These are phyloP conservation scores for Mungos mungo DNA, from an alignment of 2,113 vertebrate species.

Conservation along the genomic window DNA sequence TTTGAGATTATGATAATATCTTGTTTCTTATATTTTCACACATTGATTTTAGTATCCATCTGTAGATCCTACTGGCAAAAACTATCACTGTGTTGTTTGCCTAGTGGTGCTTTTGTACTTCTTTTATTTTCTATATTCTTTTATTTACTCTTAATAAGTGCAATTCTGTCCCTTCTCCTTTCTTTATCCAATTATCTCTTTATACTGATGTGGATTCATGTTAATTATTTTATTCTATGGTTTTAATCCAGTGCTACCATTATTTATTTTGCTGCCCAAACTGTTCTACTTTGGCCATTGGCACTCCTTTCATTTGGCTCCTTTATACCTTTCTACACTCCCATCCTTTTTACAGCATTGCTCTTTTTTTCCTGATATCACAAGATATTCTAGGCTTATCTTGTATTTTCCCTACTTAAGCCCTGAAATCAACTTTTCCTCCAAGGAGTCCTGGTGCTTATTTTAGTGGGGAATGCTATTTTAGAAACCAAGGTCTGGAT, in stretches of 20 bases:
- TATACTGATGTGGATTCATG: neutral
- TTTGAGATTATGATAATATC: neutral
- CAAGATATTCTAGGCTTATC: neutral
- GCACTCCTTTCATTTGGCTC: neutral
- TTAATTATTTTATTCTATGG: neutral
- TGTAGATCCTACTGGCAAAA: neutral
- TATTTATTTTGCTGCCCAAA: neutral
- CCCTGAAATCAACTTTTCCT: neutral
- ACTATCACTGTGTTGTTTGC: neutral
- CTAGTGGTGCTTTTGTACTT: neutral
- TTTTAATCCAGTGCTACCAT: neutral
- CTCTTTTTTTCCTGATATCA: neutral
- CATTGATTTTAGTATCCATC: neutral
- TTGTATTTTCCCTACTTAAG: neutral
- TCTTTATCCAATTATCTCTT: neutral
- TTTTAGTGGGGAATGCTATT: neutral
- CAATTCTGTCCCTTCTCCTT: neutral
- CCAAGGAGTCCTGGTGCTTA: neutral
- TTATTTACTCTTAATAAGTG: neutral
- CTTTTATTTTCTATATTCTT: neutral
- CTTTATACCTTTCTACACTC: neutral
- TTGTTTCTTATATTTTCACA: neutral
- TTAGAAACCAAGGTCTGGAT: neutral
- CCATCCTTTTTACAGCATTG: neutral
- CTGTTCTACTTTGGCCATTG: neutral